Conservation (phyloP, 2,888 invertebrate species). For the Agrochola macilenta region DNA sequence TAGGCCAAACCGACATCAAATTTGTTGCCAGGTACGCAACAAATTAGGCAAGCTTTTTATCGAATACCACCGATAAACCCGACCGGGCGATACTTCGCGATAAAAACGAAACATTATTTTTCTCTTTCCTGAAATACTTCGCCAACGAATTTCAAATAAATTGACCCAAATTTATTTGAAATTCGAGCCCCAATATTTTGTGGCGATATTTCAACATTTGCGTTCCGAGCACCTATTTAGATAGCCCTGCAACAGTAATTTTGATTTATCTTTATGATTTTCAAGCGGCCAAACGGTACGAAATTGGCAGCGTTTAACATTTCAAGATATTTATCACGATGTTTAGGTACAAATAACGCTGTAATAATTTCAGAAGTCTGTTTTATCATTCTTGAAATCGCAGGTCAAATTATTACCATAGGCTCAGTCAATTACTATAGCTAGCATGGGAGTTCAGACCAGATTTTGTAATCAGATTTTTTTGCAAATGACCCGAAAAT, state of each 20-base stretch:
- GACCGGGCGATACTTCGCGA: conserved; percentile 11
- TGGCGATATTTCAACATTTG: conserved; percentile 45
- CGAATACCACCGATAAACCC: conserved; percentile 27
- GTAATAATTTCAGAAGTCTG: not conserved
- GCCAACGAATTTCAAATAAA: conserved; percentile 36
- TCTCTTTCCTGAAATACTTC: conserved; percentile 22
- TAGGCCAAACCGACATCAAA: not conserved
- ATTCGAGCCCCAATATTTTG: conserved; percentile 34
- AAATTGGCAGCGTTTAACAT: conserved; percentile 47
- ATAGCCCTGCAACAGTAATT: conserved; percentile 48
- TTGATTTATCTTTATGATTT: conserved; percentile 58
- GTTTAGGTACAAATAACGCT: not conserved
- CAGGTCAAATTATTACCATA: not conserved
- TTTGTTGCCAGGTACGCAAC: conserved; percentile 5
- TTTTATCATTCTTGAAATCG: not conserved
- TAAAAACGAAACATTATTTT: conserved; percentile 27
- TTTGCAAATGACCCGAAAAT: not conserved
- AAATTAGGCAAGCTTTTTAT: conserved; percentile 17
- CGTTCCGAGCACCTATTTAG: conserved; percentile 48
- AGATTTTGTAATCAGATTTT: not conserved
- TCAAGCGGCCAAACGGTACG: conserved; percentile 30
- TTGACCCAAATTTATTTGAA: no score
- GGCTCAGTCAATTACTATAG: not conserved
- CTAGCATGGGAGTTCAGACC: not conserved
- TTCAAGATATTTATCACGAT: conserved; percentile 29